Evolutionary conservation across 1,140 invertebrate species (phyloP).

Genomic region (Magallana ariakensis): DNA sequence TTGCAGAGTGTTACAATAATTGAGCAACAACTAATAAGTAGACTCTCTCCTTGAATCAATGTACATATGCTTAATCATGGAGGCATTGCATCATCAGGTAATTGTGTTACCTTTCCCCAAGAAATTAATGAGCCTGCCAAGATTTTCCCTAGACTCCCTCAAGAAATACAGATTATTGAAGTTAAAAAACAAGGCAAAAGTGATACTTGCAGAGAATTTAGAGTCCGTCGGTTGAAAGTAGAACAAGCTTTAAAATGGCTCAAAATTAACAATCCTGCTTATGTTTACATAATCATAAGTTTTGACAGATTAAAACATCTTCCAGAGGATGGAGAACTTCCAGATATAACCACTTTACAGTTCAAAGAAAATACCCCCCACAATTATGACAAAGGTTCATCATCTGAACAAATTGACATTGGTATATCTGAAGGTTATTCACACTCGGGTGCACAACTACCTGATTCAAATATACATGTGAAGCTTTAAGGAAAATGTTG

Average conservation of each 20-base stretch:
- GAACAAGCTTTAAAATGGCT: slow-evolving; percentile 45
- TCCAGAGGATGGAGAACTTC: slow-evolving; percentile 21
- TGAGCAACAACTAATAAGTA: slow-evolving; percentile 52
- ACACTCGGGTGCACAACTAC: slow-evolving; percentile 40
- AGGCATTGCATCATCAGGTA: slow-evolving; percentile 21
- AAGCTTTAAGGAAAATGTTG: too few species aligned
- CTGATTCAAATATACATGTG: slow-evolving; percentile 48
- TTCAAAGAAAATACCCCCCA: not conserved
- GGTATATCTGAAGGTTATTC: slow-evolving; percentile 37
- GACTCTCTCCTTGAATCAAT: slow-evolving; percentile 52
- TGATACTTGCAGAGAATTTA: slow-evolving; percentile 41
- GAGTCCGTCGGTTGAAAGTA: slow-evolving; percentile 21
- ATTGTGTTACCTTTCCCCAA: slow-evolving; percentile 54
- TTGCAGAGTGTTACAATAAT: slow-evolving; percentile 37
- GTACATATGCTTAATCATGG: slow-evolving; percentile 54
- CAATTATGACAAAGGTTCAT: slow-evolving; percentile 52
- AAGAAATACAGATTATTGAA: slow-evolving; percentile 44
- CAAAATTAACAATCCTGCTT: slow-evolving; percentile 44
- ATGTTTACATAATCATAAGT: slow-evolving; percentile 39
- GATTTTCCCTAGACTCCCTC: slow-evolving; percentile 42
- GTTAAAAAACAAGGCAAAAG: slow-evolving; percentile 48
- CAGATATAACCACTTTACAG: slow-evolving; percentile 16
- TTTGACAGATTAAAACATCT: slow-evolving; percentile 21
- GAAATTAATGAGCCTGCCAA: slow-evolving; percentile 50
- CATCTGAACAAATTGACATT: slow-evolving; percentile 46